Conservation (phyloP, 1,140 invertebrate species). For the Caenorhabditis remanei region DNA sequence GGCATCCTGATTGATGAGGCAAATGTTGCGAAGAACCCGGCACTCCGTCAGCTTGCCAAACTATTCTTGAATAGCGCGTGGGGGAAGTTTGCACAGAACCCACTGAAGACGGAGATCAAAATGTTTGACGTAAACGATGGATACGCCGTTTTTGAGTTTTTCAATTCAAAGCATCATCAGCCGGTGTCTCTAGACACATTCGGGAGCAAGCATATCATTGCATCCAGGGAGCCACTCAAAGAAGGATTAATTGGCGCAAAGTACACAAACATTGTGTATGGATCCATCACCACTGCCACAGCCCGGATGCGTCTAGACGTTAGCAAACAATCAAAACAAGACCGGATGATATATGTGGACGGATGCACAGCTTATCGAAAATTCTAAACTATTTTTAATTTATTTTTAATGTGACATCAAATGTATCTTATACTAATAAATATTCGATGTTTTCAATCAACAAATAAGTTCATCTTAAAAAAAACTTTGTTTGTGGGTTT, state of each 20-base stretch:
- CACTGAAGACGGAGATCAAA: background rate
- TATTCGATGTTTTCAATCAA: too few relatives aligned
- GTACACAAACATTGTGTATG: background rate
- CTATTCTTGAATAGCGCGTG: background rate
- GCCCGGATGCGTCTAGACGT: background rate
- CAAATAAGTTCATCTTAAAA: too few relatives aligned
- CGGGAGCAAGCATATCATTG: background rate
- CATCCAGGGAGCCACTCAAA: background rate
- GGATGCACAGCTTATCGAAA: too few relatives aligned
- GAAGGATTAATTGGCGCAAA: background rate
- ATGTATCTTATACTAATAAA: too few relatives aligned
- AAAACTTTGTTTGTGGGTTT: too few relatives aligned
- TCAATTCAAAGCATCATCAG: too few relatives aligned
- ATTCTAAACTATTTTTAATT: too few relatives aligned
- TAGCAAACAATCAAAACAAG: too few relatives aligned
- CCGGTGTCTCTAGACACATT: background rate
- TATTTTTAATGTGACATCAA: too few relatives aligned
- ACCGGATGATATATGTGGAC: too few relatives aligned
- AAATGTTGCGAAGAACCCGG: background rate
- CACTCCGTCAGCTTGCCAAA: background rate
- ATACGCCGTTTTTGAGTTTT: background rate
- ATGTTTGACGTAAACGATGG: background rate
- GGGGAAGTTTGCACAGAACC: background rate
- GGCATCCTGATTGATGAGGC: background rate
- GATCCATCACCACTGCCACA: background rate